Evolutionary conservation across 2,888 invertebrate species (phyloP).

Genomic region (Diabrotica balteata): DNA sequence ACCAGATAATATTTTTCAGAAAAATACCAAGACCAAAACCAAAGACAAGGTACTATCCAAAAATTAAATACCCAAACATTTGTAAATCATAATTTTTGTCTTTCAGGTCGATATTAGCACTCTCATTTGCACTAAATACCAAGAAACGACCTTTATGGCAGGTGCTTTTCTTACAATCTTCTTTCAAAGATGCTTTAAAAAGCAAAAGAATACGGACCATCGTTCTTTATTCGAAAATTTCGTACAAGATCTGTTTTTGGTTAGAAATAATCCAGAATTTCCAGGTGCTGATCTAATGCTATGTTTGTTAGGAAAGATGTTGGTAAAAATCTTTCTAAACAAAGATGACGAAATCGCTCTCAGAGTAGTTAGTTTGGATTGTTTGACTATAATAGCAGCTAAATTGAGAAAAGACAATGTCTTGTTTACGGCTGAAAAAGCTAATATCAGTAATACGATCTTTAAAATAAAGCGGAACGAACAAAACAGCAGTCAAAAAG

Average conservation of each 20-base stretch:
- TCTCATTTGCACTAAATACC: constrained; percentile 89
- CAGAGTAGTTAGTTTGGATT: constrained; percentile 95
- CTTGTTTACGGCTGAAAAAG: constrained; percentile 82
- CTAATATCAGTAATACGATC: constrained; percentile 92
- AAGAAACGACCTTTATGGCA: constrained; percentile 92
- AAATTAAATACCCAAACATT: constrained; percentile 42
- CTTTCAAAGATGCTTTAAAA: constrained; percentile 91
- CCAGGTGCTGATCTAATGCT: constrained; percentile 95
- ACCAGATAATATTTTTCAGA: constrained; percentile 69
- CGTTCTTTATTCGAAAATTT: constrained; percentile 98
- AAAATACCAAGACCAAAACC: constrained; percentile 43
- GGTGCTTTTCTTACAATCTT: constrained; percentile 95
- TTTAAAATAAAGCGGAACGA: constrained; percentile 89
- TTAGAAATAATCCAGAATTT: constrained; percentile 99
- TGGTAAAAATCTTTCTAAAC: constrained; percentile 85
- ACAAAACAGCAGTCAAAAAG: constrained; percentile 73
- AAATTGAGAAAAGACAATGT: constrained; percentile 93
- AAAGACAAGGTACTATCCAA: constrained; percentile 47
- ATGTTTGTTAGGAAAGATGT: constrained; percentile 83
- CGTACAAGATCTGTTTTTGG: constrained; percentile 94
- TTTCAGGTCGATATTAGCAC: constrained; percentile 82
- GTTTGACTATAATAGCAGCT: constrained; percentile 97
- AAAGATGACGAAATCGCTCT: constrained; percentile 95
- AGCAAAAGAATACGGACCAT: constrained; percentile 92
- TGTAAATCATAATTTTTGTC: constrained; percentile 29